Base-by-base conservation (phyloP, 2,113 vertebrate genomes). In the Aptenodytes forsteri region DNA sequence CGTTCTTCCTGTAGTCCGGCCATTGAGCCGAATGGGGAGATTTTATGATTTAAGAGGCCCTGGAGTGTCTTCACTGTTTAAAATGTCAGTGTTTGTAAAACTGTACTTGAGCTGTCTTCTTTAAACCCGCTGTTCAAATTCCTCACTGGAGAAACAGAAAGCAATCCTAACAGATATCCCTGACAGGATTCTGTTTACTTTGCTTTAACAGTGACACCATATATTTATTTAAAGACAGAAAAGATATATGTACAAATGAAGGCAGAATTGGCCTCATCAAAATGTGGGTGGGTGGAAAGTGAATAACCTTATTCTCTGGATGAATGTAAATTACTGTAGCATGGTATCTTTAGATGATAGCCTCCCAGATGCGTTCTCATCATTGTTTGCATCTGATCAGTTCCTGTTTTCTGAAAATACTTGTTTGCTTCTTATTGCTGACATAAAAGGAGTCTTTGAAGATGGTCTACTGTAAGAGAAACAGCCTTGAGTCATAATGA, bases 361-460 rank as follows among this genome's bases (percentile, higher is more conserved):
- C 76, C n/a, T 73, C 50, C 87, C 91, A 95, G 87, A 93, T 90
- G 71, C 62, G 66, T 81, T 87, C 82, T 91, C 1, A 6, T 87
- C 52, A 9, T 80, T 93, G 66, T 94, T 96, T 97, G 78, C 59
- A 93, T 95, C 66, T 76, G 11, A 55, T 90, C 50, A 16, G 87
- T 95, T 97, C 94, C 94, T 93, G 93, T 95, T 94, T 83, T 92
- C 56, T 67, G 67, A 83, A 95, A 90, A 71, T 44, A 58, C 42
- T 91, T 47, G 25, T 79, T 96, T 95, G 49, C 16, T 91, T 92
- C 65, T 72, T 65, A 36, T 67, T 91, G 52, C 62, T 91, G 73
- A 89, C 84, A 79, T 81, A 69, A 87, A 83, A 47, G 5, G 32
- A 87, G 42, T 72, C 70, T 96, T 93, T 94, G 78, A 96, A 95